Evolutionary conservation across 2,888 invertebrate species (phyloP).

Genomic region (Sicus ferrugineus): DNA sequence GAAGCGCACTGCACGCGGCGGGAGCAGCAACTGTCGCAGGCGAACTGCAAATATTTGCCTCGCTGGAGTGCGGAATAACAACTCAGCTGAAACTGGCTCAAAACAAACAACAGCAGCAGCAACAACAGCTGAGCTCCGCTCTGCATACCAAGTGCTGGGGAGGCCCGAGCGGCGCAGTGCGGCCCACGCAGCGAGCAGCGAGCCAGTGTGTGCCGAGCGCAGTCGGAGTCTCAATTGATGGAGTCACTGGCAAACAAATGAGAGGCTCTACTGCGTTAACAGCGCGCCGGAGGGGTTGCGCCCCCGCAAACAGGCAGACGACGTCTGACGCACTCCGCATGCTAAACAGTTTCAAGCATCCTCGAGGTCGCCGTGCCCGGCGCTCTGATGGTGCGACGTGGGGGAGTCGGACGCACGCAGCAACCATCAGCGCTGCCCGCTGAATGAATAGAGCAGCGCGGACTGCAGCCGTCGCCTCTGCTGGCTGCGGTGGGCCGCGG

Average conservation of each 20-base stretch:
- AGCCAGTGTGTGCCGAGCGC: background rate
- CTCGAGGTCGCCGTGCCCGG: background rate
- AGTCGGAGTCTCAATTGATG: too few relatives aligned
- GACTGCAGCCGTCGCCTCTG: background rate
- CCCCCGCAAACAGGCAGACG: background rate
- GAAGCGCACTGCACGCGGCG: too few relatives aligned
- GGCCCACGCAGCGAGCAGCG: background rate
- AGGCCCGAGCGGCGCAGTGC: too few relatives aligned
- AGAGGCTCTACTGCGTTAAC: background rate
- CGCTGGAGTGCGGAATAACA: too few relatives aligned
- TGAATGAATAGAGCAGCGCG: background rate
- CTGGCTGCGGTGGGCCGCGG: too few relatives aligned
- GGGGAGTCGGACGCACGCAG: background rate
- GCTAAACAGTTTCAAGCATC: background rate
- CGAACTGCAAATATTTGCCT: too few relatives aligned
- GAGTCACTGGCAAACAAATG: background rate
- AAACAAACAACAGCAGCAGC: too few relatives aligned
- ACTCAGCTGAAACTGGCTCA: too few relatives aligned
- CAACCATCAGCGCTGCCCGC: background rate
- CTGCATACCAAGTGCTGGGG: too few relatives aligned
- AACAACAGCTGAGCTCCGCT: too few relatives aligned
- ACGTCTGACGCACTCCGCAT: background rate
- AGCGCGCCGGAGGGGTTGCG: background rate
- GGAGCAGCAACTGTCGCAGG: too few relatives aligned
- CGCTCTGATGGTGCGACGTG: background rate